Percentiles rank a stretch among this genome's conserved stretches.
These are phyloP conservation scores for Myiothlypis coronata DNA, from an alignment of 2,797 vertebrate species.

Conservation along the genomic window DNA sequence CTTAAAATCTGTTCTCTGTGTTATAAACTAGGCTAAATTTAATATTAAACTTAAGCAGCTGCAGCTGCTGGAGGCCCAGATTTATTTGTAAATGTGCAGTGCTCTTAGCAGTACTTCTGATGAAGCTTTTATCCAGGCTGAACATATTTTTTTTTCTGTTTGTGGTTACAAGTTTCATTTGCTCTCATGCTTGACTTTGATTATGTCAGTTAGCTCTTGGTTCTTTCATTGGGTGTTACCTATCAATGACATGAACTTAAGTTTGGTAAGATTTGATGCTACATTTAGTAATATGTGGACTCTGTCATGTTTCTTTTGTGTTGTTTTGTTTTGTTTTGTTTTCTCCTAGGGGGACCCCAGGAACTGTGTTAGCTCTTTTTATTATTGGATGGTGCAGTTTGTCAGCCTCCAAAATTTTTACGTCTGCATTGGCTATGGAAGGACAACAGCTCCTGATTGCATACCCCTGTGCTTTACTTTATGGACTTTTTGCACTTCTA, in stretches of 20 bases:
- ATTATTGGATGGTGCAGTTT: slow-evolving; percentile 84
- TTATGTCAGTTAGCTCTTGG: not conserved
- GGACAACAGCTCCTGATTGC: slow-evolving; percentile 85
- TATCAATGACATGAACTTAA: not conserved
- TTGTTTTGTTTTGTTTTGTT: not conserved
- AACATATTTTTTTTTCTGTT: not conserved
- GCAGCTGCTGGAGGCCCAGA: not conserved
- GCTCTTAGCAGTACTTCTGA: not conserved
- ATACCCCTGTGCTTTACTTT: slow-evolving; percentile 84
- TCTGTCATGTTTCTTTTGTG: not conserved
- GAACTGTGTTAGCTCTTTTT: slow-evolving; percentile 72
- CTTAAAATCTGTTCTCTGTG: not conserved
- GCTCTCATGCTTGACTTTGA: not conserved
- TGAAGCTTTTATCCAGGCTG: not conserved
- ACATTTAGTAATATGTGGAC: not conserved
- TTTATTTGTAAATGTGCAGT: not conserved
- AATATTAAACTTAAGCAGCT: not conserved
- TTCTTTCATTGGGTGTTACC: not conserved
- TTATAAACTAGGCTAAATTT: not conserved
- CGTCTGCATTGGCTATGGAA: slow-evolving; percentile 82
- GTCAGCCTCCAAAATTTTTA: slow-evolving; percentile 87
- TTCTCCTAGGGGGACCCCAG: slow-evolving; percentile 72
- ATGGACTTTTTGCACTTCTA: slow-evolving; percentile 85
- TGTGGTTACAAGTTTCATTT: not conserved
- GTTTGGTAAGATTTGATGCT: not conserved